These are phyloP conservation scores for Chromobotia macracanthus DNA, from an alignment of 2,797 vertebrate species.

Conservation along the genomic window DNA sequence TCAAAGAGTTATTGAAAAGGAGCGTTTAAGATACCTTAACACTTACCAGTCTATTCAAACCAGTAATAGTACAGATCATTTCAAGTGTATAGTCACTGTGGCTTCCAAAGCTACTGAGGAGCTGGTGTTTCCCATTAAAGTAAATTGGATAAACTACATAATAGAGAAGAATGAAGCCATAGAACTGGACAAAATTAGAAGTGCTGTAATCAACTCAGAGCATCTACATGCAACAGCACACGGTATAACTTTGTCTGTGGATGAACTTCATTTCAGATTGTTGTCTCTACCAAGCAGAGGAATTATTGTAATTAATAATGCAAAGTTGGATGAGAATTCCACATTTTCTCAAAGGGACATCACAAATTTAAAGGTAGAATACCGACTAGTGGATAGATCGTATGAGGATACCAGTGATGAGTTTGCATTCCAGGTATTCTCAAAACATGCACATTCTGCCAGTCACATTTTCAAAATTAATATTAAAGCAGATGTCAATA, in stretches of 20 bases:
- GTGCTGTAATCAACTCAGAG: slow-evolving; percentile 76
- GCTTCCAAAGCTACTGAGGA: slow-evolving; percentile 78
- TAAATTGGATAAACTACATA: slow-evolving; percentile 83
- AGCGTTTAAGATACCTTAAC: slow-evolving; percentile 79
- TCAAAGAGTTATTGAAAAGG: slow-evolving; percentile 81
- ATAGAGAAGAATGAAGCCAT: slow-evolving; percentile 79
- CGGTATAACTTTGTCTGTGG: slow-evolving; percentile 73
- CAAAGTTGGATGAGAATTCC: slow-evolving; percentile 77
- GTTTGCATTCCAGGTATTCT: slow-evolving; percentile 85
- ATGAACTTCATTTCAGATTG: slow-evolving; percentile 82
- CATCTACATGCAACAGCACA: slow-evolving; percentile 76
- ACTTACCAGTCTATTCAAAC: slow-evolving; percentile 81
- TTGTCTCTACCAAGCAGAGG: slow-evolving; percentile 83
- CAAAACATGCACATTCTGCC: slow-evolving; percentile 81
- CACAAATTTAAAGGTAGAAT: slow-evolving; percentile 78
- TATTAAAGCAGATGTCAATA: slow-evolving; percentile 83
- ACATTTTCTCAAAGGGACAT: slow-evolving; percentile 86
- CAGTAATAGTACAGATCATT: slow-evolving; percentile 78
- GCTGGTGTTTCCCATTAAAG: slow-evolving; percentile 78
- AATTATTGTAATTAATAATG: slow-evolving; percentile 76
- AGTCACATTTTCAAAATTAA: slow-evolving; percentile 81
- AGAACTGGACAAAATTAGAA: slow-evolving; percentile 80
- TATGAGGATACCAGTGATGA: slow-evolving; percentile 78
- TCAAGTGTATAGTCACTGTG: slow-evolving; percentile 85
- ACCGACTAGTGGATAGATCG: slow-evolving; percentile 78